These are phyloP conservation scores for Piscicola geometra DNA, from an alignment of 2,888 invertebrate species.

Conservation along the genomic window DNA sequence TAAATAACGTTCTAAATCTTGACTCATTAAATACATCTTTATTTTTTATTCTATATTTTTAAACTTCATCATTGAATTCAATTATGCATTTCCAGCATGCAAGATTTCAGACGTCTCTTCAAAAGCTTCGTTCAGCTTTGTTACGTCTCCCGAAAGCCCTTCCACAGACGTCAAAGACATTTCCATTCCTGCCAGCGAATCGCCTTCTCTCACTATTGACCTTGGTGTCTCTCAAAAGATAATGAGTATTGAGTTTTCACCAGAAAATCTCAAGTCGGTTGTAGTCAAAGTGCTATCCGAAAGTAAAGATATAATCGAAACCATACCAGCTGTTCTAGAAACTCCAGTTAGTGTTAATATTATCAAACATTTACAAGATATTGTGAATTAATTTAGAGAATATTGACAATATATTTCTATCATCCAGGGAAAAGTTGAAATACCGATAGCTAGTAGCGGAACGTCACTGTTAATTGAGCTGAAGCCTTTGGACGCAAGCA, in stretches of 20 bases:
- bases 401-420: too few relatives aligned
- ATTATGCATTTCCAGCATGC: background rate
- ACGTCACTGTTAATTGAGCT: background rate
- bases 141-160: background rate
- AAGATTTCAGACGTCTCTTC: background rate
- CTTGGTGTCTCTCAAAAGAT: background rate
- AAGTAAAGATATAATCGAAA: background rate
- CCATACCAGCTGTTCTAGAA: background rate
- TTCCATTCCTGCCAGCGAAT: background rate
- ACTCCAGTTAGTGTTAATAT: too few relatives aligned
- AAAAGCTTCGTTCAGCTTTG: background rate
- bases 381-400: too few relatives aligned
- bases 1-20: too few relatives aligned
- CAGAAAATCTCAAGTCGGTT: constrained; percentile 8
- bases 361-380: too few relatives aligned
- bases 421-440: constrained; percentile 3
- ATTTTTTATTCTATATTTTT: too few relatives aligned
- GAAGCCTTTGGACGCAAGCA: background rate
- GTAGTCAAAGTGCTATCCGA: background rate
- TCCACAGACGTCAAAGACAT: constrained; percentile 1
- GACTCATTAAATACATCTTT: too few relatives aligned
- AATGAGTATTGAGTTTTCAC: background rate
- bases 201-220: background rate
- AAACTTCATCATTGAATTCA: too few relatives aligned
- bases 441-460: constrained; percentile 1